Percentiles rank a stretch among this genome's conserved stretches.
Evolutionary conservation across 2,888 invertebrate genomes (phyloP).

Genomic region (Pecten maximus): DNA sequence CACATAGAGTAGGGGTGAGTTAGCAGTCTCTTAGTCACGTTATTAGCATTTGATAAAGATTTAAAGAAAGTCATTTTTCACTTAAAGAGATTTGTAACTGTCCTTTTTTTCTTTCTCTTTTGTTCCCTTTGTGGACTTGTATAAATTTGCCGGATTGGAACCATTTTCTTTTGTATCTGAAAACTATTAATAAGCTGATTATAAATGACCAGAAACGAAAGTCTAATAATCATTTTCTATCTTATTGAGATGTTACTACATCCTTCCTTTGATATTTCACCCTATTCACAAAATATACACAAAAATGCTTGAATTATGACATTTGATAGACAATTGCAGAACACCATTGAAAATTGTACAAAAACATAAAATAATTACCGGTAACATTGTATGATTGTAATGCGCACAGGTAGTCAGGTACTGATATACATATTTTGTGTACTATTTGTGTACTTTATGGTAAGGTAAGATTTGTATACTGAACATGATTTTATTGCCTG

Average conservation of each 20-base stretch:
- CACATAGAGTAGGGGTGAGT: not conserved
- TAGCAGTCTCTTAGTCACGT: not conserved
- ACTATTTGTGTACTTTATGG: too few species aligned
- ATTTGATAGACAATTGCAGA: not conserved
- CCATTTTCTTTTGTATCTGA: not conserved
- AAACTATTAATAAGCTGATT: slow-evolving; percentile 22
- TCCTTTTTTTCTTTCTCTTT: not conserved
- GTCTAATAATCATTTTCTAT: not conserved
- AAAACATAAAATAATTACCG: too few species aligned
- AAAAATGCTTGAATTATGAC: not conserved
- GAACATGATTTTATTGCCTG: too few species aligned
- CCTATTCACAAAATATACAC: not conserved
- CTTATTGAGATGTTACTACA: not conserved
- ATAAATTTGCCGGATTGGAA: slow-evolving; percentile 15
- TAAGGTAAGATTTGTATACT: too few species aligned
- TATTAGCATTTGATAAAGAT: slow-evolving; percentile 25
- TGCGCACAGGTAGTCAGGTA: too few species aligned
- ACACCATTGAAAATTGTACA: not conserved
- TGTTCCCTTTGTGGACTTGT: slow-evolving; percentile 2
- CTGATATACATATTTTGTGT: too few species aligned
- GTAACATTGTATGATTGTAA: too few species aligned
- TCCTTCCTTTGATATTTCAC: not conserved
- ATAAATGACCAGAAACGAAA: not conserved
- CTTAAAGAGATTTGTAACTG: slow-evolving; percentile 27
- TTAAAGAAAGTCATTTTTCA: slow-evolving; percentile 18